These are phyloP conservation scores for Allophyes oxyacanthae DNA, from an alignment of 2,888 invertebrate species.

Conservation along the genomic window DNA sequence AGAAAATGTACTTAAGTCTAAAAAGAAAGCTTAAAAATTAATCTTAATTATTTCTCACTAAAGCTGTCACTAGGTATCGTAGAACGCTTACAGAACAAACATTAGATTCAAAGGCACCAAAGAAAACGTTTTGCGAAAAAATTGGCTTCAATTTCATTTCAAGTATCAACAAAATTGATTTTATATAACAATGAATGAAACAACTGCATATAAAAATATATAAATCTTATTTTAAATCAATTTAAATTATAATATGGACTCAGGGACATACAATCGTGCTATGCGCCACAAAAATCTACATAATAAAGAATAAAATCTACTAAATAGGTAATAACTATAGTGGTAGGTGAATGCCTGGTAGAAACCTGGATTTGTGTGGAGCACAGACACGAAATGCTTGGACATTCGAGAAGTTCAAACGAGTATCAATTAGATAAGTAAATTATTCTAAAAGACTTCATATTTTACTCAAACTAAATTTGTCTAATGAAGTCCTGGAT, in stretches of 20 bases:
- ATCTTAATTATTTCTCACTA: slow-evolving; percentile 77
- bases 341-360: slow-evolving; percentile 13
- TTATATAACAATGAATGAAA: slow-evolving; percentile 84
- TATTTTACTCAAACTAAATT: slow-evolving; percentile 35
- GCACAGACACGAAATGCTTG: slow-evolving; percentile 35
- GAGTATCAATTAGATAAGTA: slow-evolving; percentile 28
- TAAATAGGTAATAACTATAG: slow-evolving; percentile 24
- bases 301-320: slow-evolving; percentile 19
- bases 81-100: slow-evolving; percentile 51
- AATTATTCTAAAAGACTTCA: slow-evolving; percentile 41
- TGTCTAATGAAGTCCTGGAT: slow-evolving; percentile 50
- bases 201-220: slow-evolving; percentile 88
- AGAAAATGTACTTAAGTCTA: slow-evolving; percentile 72
- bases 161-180: slow-evolving; percentile 83
- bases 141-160: slow-evolving; percentile 57
- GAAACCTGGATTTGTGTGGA: slow-evolving; percentile 28
- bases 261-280: slow-evolving; percentile 20
- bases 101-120: slow-evolving; percentile 63
- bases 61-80: slow-evolving; percentile 71
- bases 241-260: slow-evolving; percentile 65
- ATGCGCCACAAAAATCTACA: slow-evolving; percentile 26
- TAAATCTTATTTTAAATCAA: slow-evolving; percentile 85
- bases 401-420: slow-evolving; percentile 40
- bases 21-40: slow-evolving; percentile 76
- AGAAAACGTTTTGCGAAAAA: slow-evolving; percentile 58